These are phyloP conservation scores for Epizoanthus scotinus DNA, from an alignment of 92 coral and sea anemone genomes.

Conservation along the genomic window DNA sequence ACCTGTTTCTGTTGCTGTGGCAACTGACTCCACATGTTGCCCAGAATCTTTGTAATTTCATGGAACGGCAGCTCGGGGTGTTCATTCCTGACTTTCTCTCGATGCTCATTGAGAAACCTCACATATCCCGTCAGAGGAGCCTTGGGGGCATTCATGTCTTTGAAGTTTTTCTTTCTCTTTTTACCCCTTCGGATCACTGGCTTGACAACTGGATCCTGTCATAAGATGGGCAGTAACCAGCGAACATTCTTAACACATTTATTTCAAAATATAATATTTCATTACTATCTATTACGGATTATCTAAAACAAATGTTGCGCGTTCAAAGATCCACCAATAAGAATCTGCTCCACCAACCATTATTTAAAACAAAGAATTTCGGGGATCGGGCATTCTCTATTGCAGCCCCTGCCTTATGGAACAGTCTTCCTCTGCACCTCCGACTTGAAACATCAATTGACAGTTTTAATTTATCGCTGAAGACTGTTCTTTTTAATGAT, in stretches of 20 bases:
- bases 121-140: conserved; percentile 99
- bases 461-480: no score
- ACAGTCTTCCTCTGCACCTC: no score
- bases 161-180: conserved; percentile 90
- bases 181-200: conserved; percentile 77
- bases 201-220: conserved; percentile 19
- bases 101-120: conserved; percentile 91
- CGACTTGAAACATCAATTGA: no score
- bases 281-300: no score
- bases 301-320: no score
- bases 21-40: conserved; percentile 98
- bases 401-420: no score
- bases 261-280: not conserved
- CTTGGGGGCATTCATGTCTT: conserved; percentile 96
- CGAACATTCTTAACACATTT: not conserved
- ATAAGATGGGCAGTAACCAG: no score
- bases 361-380: no score
- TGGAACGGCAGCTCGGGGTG: conserved; percentile 97
- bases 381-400: no score
- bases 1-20: conserved; percentile 95
- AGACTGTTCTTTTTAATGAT: no score
- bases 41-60: conserved; percentile 95
- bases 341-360: no score
- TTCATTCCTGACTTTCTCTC: conserved; percentile 92
- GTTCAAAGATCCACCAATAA: no score